Base-by-base conservation (phyloP, 2,888 invertebrate genomes). In the Eristalis tenax region DNA sequence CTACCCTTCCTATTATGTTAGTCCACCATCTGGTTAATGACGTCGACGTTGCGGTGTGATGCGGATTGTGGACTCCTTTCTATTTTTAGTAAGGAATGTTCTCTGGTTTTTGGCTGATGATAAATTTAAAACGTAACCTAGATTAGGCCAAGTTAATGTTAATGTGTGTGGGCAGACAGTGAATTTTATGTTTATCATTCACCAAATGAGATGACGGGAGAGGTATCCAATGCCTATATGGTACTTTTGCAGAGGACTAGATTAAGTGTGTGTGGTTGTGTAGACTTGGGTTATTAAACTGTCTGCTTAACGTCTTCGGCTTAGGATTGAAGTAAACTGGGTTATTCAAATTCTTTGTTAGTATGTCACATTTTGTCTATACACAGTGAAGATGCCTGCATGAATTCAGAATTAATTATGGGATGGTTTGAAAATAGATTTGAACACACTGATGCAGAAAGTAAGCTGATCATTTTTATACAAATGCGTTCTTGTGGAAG, bases 91-190 rank as follows among this genome's bases (percentile, higher is more conserved):
- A 4, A n/a, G 61, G 13, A 43, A 32, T 23, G 71, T 4, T 26
- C 3, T 50, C 40, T 26, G 4, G n/a, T 26, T 13, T 28, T 61
- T 26, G 64, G 35, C 11, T 18, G 18, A 50, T 18, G 65, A 65
- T 65, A 74, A 65, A 64, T 56, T 64, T 56, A 57, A 50, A 50
- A 56, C 56, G 22, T 74, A 74, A 56, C 65, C 75, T 59, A 75
- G 66, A 75, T 75, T 40, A 75, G 65, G 75, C 40, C 8, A 59
- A 66, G 40, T 66, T 59, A 59, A 66, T 75, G 75, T 35, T 18
- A n/a, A 6, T 18, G n/a, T 32, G 18, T 18, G 4, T 28, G 56
- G 40, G 65, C 26, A 40, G n/a, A 26, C 59, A 38, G 28, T 13
- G 15, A 18, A 5, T 13, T 61, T 1, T n/a, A 32, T 69, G 57